These are phyloP conservation scores for Adelognathus sp. DNA, from an alignment of 2,888 invertebrate genomes.

Conservation along the genomic window DNA sequence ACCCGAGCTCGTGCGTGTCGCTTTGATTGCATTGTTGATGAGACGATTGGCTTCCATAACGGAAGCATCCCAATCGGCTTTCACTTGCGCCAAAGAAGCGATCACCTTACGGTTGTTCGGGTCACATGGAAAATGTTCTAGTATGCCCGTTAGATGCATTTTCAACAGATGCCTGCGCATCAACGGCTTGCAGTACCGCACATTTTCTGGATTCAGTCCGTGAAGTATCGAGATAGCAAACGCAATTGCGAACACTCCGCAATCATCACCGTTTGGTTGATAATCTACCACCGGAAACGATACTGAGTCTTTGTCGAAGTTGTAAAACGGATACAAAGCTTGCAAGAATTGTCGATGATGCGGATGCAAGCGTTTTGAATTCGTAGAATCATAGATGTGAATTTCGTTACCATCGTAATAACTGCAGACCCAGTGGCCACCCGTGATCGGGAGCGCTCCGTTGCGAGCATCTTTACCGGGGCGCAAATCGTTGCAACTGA, in stretches of 20 bases:
- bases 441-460: background rate
- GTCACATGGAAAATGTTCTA: background rate
- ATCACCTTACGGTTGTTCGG: background rate
- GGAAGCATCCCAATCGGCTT: background rate
- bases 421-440: constrained; percentile 30
- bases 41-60: background rate
- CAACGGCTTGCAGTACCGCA: no score
- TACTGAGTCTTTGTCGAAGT: background rate
- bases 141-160: background rate
- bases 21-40: background rate
- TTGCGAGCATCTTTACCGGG: background rate
- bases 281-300: background rate
- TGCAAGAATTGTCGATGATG: background rate
- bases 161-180: no score
- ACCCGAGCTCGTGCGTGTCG: background rate
- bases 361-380: background rate
- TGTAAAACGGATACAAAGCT: background rate
- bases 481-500: background rate
- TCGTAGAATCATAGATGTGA: constrained; percentile 1
- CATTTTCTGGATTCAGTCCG: background rate
- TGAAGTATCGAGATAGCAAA: constrained; percentile 8
- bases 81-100: background rate
- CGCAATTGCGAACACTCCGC: constrained; percentile 1
- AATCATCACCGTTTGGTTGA: background rate
- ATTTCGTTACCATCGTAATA: constrained; percentile 8